These are phyloP conservation scores for Stegophylla sp. DNA, from an alignment of 2,888 invertebrate species.

Conservation along the genomic window DNA sequence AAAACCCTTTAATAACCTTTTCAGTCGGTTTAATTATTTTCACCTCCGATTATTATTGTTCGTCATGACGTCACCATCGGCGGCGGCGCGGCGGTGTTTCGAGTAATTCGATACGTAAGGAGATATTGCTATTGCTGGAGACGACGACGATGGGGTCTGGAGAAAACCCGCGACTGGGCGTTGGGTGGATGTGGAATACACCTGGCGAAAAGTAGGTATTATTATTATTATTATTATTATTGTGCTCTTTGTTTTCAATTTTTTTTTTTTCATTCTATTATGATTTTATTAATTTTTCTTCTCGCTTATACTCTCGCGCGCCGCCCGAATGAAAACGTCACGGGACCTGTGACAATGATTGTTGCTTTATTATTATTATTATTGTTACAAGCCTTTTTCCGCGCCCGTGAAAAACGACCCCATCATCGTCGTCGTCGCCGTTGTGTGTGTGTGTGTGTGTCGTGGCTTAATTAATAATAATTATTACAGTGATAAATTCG, in stretches of 20 bases:
- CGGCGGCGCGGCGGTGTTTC: too few species aligned
- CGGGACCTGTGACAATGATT: neutral
- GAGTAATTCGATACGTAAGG: conserved; percentile 48
- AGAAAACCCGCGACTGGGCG: too few species aligned
- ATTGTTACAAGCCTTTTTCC: conserved; percentile 51
- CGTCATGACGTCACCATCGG: conserved; percentile 25
- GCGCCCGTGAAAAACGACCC: conserved; percentile 44
- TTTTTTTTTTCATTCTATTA: neutral
- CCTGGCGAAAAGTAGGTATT: conserved; percentile 17
- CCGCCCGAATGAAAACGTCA: conserved; percentile 28
- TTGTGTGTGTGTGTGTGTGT: conserved; percentile 22
- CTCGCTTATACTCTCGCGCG: neutral
- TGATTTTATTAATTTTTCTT: conserved; percentile 17
- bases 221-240: neutral
- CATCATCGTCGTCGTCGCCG: conserved; percentile 28
- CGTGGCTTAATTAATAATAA: conserved; percentile 56
- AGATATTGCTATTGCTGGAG: neutral
- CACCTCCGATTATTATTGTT: conserved; percentile 13
- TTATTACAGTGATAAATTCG: conserved; percentile 51
- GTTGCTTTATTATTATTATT: conserved; percentile 17
- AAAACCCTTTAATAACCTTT: too few species aligned
- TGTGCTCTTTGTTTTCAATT: conserved; percentile 22
- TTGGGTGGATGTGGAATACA: neutral
- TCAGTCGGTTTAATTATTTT: conserved; percentile 7
- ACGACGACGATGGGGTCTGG: too few species aligned